Conservation (phyloP, 2,113 vertebrate genomes). For the Girardinichthys multiradiatus region DNA sequence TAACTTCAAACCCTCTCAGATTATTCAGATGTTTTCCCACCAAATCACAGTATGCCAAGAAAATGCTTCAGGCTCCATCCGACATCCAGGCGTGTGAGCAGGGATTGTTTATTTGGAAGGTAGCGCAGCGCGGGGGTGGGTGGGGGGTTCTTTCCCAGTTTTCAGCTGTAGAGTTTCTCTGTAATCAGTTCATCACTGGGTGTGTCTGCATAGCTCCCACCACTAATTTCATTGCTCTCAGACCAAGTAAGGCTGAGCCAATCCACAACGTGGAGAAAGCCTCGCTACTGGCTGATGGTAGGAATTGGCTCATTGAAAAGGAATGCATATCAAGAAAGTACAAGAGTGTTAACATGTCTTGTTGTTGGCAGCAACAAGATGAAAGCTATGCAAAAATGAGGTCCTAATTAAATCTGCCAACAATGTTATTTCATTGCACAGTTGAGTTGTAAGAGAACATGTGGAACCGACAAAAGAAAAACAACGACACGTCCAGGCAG, state of each 20-base stretch:
- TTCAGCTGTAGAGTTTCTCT: conserved; percentile 71
- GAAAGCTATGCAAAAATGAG: not conserved
- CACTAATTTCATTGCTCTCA: conserved; percentile 81
- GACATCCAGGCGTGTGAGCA: conserved; percentile 15
- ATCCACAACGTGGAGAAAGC: conserved; percentile 73
- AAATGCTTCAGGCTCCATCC: conserved; percentile 7
- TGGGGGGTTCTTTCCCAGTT: conserved; percentile 47
- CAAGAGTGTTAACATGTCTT: not conserved
- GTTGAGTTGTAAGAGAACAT: not conserved
- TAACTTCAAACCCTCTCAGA: not conserved
- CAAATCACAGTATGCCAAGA: not conserved
- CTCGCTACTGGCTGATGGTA: conserved; percentile 61
- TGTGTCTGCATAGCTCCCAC: conserved; percentile 78
- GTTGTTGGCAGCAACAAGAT: conserved; percentile 19
- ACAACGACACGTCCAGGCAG: too few species aligned
- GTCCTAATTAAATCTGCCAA: not conserved
- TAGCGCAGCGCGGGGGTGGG: conserved; percentile 24
- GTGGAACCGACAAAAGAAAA: not conserved
- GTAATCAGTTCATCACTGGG: conserved; percentile 83
- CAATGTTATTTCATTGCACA: not conserved
- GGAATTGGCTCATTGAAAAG: conserved; percentile 60
- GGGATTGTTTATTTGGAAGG: conserved; percentile 50
- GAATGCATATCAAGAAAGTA: conserved; percentile 40
- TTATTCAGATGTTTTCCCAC: conserved; percentile 3
- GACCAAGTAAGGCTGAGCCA: conserved; percentile 68